Conservation (phyloP, 2,888 invertebrate species). For the Hecatera dysodea region DNA sequence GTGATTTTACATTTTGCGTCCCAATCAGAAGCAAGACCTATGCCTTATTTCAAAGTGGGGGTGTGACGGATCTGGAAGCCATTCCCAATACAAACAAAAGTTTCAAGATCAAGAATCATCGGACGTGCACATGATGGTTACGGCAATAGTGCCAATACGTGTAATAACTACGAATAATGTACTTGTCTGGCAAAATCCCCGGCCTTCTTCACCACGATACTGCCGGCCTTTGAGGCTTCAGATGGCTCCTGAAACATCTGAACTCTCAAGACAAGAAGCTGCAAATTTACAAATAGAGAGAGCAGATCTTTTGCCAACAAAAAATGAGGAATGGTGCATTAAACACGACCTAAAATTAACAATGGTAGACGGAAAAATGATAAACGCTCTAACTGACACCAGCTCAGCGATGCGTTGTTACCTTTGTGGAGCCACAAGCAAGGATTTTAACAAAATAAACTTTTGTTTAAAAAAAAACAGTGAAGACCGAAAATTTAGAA, state of each 20-base stretch:
- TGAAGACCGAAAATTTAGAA: slow-evolving; percentile 2
- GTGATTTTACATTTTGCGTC: slow-evolving; percentile 6
- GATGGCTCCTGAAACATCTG: slow-evolving; percentile 45
- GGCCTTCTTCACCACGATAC: slow-evolving; percentile 48
- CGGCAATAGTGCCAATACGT: slow-evolving; percentile 29
- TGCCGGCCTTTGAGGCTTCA: slow-evolving; percentile 39
- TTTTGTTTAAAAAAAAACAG: no score
- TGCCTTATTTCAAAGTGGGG: slow-evolving; percentile 29
- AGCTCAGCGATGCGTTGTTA: slow-evolving; percentile 47
- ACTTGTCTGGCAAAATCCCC: neutral
- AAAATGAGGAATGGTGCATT: neutral
- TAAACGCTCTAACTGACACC: slow-evolving; percentile 53
- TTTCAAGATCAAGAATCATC: neutral
- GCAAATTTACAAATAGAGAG: neutral
- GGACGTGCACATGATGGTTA: slow-evolving; percentile 28
- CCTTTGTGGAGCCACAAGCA: slow-evolving; percentile 22
- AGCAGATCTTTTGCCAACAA: neutral
- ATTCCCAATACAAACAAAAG: no score
- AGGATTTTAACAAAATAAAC: slow-evolving; percentile 19
- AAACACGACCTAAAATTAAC: slow-evolving; percentile 3
- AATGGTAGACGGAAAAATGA: slow-evolving; percentile 51
- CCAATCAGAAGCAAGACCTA: neutral
- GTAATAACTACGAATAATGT: slow-evolving; percentile 7
- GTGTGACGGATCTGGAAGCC: slow-evolving; percentile 22
- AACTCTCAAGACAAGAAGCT: slow-evolving; percentile 27